Base-by-base conservation (phyloP, 2,113 vertebrate species). In the Uria lomvia region DNA sequence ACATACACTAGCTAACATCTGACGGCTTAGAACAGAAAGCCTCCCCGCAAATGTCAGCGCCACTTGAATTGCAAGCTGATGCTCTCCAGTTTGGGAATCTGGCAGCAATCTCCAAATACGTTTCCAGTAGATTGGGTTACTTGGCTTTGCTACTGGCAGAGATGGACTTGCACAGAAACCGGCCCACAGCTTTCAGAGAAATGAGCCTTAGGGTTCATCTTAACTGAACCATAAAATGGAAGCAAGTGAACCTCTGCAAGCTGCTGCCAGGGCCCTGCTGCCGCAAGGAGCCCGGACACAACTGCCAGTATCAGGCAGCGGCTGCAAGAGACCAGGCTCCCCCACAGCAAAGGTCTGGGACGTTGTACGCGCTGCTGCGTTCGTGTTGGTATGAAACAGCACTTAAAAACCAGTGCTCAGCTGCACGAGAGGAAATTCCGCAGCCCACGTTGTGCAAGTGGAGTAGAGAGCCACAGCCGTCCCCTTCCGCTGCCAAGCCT, bases 1-100 rank as follows among this genome's bases (percentile, higher is more conserved):
- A 97, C 75, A 94, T 68, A 94, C 63, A 92, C 89, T 88, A 52
- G 90, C 81, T 95, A 96, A 95, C 73, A 86, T 84, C 89, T 98
- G 96, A 97, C 6, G 16, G 23, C 77, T 52, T 24, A 88, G 83
- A 80, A 76, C 55, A 84, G 56, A 94, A 89, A 96, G 67, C 63
- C 73, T 71, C 50, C 73, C 40, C 0, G 4, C 36, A 65, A 96
- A 94, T 55, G 24, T 96, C 93, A 94, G 79, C 83, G 47, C 16
- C 71, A 76, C 73, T 86, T 85, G 74, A 96, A 84, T n/a, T 58
- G 94, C 74, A 86, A 92, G 73, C 72, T 59, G 77, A 74, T 56
- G 67, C 43, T 90, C 86, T 93, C 67, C 73, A 76, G 87, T 83
- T 79, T 86, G 92, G 87, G 84, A 95, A 88, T 21, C 90, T 95